Evolutionary conservation across 1,140 invertebrate species (phyloP).

Genomic region (Himalopsyche phryganea): DNA sequence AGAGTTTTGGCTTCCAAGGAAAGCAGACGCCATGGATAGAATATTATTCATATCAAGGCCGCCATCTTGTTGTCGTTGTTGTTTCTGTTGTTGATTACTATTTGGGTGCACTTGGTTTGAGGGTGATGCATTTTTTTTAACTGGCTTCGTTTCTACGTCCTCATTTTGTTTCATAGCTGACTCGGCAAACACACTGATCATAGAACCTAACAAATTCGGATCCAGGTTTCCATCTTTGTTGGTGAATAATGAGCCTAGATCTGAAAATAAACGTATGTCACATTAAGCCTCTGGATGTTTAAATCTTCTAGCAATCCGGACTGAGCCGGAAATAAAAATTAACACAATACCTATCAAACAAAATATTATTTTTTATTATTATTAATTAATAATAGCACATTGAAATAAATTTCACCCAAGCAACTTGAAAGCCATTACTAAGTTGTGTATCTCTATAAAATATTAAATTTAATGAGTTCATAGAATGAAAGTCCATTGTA

Average conservation of each 20-base stretch:
- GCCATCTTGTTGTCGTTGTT: conserved; percentile 26
- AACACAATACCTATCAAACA: too few species aligned
- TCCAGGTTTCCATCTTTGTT: conserved; percentile 54
- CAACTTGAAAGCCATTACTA: too few species aligned
- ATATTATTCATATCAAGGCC: conserved; percentile 56
- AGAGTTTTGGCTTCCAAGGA: conserved; percentile 49
- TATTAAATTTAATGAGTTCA: too few species aligned
- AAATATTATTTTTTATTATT: too few species aligned
- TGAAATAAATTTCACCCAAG: too few species aligned
- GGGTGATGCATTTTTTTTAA: conserved; percentile 35
- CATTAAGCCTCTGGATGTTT: too few species aligned
- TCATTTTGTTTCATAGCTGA: conserved; percentile 15
- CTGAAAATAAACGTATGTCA: conserved; percentile 37
- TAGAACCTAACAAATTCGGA: conserved; percentile 50
- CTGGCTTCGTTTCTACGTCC: conserved; percentile 25
- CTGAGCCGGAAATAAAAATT: too few species aligned
- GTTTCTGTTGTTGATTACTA: conserved; percentile 31
- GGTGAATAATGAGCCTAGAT: conserved; percentile 51
- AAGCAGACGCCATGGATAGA: conserved; percentile 58
- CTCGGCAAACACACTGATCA: conserved; percentile 52
- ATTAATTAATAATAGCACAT: too few species aligned
- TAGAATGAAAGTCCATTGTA: too few species aligned
- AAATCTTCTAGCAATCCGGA: too few species aligned
- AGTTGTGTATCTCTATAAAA: too few species aligned
- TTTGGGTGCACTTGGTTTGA: conserved; percentile 35